A percentile compares a stretch with the other conserved stretches of the same genome.
These are phyloP conservation scores for Apteryx mantelli DNA, from an alignment of 2,113 vertebrate genomes.

Conservation along the genomic window DNA sequence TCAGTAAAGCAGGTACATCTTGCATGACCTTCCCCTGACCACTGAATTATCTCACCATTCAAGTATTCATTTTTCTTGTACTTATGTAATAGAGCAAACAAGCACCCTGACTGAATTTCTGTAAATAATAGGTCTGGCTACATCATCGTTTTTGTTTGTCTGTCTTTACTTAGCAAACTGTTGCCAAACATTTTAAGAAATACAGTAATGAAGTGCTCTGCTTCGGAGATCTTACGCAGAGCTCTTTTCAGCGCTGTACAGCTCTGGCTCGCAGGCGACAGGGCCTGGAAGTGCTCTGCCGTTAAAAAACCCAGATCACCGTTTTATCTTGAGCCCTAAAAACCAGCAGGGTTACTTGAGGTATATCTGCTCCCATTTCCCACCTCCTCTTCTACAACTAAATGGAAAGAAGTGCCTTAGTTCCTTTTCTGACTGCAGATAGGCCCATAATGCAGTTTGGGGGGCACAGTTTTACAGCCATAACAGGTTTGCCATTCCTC, in stretches of 20 bases:
- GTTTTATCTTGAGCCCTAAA: neutral
- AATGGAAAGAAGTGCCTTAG: too few species aligned
- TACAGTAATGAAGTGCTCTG: neutral
- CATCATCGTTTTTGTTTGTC: neutral
- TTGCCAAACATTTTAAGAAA: neutral
- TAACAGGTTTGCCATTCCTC: too few species aligned
- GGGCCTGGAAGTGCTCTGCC: neutral
- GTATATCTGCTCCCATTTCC: rapidly evolving
- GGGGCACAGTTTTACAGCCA: neutral
- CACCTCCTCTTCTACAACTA: neutral
- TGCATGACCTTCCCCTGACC: neutral
- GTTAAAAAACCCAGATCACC: neutral
- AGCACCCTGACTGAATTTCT: neutral
- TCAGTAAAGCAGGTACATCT: neutral
- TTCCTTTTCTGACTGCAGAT: too few species aligned
- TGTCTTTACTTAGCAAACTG: neutral
- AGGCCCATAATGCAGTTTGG: neutral
- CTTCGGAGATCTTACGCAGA: neutral
- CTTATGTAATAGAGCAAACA: too few species aligned
- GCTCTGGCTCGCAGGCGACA: rapidly evolving
- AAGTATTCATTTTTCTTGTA: too few species aligned
- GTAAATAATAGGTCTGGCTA: neutral
- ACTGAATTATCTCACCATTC: rapidly evolving
- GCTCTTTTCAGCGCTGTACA: neutral
- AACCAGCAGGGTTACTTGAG: neutral